Percentiles rank a stretch among this genome's conserved stretches.
These are phyloP conservation scores for Notospermus geniculatus DNA, from an alignment of 1,140 invertebrate genomes.

Conservation along the genomic window DNA sequence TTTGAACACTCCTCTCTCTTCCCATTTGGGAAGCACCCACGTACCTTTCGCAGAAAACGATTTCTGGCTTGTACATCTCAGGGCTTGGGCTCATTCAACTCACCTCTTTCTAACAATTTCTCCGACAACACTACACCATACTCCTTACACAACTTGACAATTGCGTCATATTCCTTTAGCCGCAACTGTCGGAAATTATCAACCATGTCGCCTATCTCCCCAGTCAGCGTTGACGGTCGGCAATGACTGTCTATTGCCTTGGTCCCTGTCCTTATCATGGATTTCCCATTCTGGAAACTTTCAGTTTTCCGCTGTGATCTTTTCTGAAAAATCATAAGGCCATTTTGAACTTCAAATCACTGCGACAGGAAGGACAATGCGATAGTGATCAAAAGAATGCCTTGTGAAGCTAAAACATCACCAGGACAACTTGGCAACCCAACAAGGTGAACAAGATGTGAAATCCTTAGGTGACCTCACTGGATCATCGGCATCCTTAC, in stretches of 20 bases:
- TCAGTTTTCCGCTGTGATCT: too few species aligned
- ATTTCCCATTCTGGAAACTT: constrained; percentile 4
- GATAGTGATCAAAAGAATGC: too few species aligned
- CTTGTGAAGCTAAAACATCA: not conserved
- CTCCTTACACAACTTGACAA: constrained; percentile 38
- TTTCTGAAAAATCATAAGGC: not conserved
- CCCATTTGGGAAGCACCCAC: too few species aligned
- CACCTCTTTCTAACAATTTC: constrained; percentile 44
- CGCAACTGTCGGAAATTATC: constrained; percentile 42
- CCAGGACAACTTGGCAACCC: too few species aligned
- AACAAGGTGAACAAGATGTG: too few species aligned
- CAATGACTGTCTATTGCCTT: constrained; percentile 49
- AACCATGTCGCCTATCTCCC: constrained; percentile 34
- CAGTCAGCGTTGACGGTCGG: constrained; percentile 39
- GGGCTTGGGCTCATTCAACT: constrained; percentile 5
- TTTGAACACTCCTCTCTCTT: too few species aligned
- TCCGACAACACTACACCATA: constrained; percentile 33
- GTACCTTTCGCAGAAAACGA: too few species aligned
- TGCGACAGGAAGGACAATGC: too few species aligned
- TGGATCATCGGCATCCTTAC: too few species aligned
- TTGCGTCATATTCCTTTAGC: constrained; percentile 44
- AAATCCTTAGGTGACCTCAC: too few species aligned
- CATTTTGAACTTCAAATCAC: too few species aligned
- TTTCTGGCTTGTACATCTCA: too few species aligned
- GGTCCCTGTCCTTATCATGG: constrained; percentile 44